Evolutionary conservation across 1,140 invertebrate genomes (phyloP), one percentile per base, ranked within the genome.

Genomic region (Drosophila guanche): DNA sequence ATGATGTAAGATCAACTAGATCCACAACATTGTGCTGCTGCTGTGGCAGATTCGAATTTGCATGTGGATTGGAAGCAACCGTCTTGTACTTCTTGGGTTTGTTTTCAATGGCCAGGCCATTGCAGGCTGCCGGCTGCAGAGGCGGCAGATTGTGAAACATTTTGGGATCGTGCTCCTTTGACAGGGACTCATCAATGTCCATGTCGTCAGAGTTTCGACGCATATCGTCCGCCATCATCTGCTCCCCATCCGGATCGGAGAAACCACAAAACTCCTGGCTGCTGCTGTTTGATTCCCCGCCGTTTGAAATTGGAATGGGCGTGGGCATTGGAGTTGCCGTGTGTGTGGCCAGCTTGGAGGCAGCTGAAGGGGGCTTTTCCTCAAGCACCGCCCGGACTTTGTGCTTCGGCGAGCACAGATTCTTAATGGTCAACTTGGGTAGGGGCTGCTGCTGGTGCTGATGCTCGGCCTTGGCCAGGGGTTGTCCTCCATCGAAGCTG

Each of bases 381-480:
- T 88, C 88, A n/a, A 88, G 74, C 48, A 90, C 90, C 0, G 86
- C 83, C 5, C 83, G 75, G 46, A 90, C 71, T 45, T 84, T 90
- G 29, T 83, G 81, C 40, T 90, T 90, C 23, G 90, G 90, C 5
- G 90, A 91, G 42, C 76, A 88, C 5, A 91, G 62, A 65, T 91
- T 91, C 58, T 91, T 91, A 10, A 91, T 91, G 20, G 90, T 91
- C 12, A 91, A 40, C 67, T 91, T 91, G n/a, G 85, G 90, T 60
- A 81, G 40, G 1, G 84, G 81, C 29, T 75, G 81, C 52, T 68
- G 60, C 45, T 66, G 71, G n/a, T 53, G 66, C 56, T 71, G 65
- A 33, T 56, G 43, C 47, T 73, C 51, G 12, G 25, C 25, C 33
- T 37, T 37, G 10, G 33, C 23, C 46, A 25, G 37, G 37, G 5